phyloP scores from a whole-genome alignment of 2,888 invertebrate species.

The Diarsia mendica region DNA sequence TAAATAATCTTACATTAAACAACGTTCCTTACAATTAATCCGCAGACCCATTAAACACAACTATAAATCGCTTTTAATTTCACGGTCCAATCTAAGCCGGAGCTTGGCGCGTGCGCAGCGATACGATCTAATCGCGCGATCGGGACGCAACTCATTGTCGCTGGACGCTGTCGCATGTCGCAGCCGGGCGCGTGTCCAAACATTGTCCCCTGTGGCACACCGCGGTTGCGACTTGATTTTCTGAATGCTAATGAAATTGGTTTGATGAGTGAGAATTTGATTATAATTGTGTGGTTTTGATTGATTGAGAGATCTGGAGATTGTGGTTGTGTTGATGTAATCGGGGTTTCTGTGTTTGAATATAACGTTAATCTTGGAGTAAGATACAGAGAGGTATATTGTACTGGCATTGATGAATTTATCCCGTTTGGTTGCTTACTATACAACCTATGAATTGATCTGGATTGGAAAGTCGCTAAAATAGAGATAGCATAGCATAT shows the following conservation, averaged over 20 bases:
- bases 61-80: constrained; percentile 82
- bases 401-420: constrained; percentile 1
- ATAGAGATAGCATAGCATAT: too few species aligned
- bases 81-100: constrained; percentile 78
- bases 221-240: constrained; percentile 48
- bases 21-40: constrained; percentile 77
- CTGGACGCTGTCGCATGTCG: constrained; percentile 77
- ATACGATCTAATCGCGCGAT: constrained; percentile 83
- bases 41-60: constrained; percentile 70
- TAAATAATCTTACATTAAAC: constrained; percentile 67
- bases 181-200: constrained; percentile 80
- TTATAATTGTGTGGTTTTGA: constrained; percentile 40
- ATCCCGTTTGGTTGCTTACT: neutral
- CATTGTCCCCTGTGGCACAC: constrained; percentile 75
- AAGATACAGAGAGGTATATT: neutral
- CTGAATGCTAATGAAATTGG: constrained; percentile 51
- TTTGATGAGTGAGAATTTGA: constrained; percentile 51
- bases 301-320: constrained; percentile 36
- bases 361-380: neutral
- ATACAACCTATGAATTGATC: constrained; percentile 10
- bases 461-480: neutral
- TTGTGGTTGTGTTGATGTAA: constrained; percentile 22
- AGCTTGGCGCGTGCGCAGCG: constrained; percentile 81
- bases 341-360: constrained; percentile 17
- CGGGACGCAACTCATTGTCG: constrained; percentile 82